These are phyloP conservation scores for Sabellastarte sp. DNA, from an alignment of 2,888 invertebrate species.

Conservation along the genomic window DNA sequence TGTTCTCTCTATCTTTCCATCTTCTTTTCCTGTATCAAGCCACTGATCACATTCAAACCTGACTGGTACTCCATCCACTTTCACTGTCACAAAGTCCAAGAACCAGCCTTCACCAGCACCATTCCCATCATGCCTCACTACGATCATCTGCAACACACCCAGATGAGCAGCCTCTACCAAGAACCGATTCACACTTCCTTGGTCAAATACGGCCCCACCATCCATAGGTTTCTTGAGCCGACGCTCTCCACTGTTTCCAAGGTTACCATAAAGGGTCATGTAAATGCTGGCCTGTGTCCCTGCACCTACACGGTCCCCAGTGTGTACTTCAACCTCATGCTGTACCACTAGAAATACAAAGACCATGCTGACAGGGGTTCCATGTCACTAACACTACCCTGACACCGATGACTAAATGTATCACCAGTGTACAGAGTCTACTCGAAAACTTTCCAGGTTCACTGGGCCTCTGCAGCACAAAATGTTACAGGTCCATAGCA, in stretches of 20 bases:
- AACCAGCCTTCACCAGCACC: conserved; percentile 47
- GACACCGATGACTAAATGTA: too few relatives aligned
- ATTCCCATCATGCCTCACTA: conserved; percentile 43
- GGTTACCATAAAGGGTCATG: conserved; percentile 25
- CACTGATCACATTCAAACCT: conserved; percentile 38
- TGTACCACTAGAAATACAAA: conserved; percentile 37
- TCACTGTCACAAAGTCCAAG: conserved; percentile 35
- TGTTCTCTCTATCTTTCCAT: conserved; percentile 56
- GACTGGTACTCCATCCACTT: background rate
- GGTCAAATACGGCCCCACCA: background rate
- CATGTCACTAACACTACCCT: too few relatives aligned
- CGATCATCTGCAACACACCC: conserved; percentile 39
- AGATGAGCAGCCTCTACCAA: conserved; percentile 39
- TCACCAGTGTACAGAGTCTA: too few relatives aligned
- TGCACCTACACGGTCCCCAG: conserved; percentile 16
- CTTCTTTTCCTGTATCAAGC: conserved; percentile 59
- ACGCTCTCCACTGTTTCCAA: conserved; percentile 31
- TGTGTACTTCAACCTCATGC: background rate
- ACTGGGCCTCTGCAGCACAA: too few relatives aligned
- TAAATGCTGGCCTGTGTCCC: conserved; percentile 27
- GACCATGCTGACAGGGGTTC: too few relatives aligned
- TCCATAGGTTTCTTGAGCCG: conserved; percentile 22
- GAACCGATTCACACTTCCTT: conserved; percentile 24
- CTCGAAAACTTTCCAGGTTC: too few relatives aligned
- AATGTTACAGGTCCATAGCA: too few relatives aligned